Conservation (phyloP, 2,888 invertebrate species). For the Lomographa bimaculata region DNA sequence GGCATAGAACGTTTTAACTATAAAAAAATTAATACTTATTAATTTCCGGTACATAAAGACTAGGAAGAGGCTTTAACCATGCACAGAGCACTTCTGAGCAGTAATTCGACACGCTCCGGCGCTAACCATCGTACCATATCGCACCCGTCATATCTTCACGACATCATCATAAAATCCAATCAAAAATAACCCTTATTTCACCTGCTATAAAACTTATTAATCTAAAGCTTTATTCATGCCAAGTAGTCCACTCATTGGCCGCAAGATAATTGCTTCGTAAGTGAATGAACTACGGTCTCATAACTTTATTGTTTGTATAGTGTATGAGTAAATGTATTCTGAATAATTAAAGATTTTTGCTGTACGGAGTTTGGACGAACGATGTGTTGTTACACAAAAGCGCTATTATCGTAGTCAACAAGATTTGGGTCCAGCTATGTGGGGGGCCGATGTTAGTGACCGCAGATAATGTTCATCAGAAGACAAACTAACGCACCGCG, state of each 20-base stretch:
- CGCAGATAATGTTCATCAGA: no score
- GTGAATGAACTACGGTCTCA: constrained; percentile 68
- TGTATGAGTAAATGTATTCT: constrained; percentile 49
- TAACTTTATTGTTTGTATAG: constrained; percentile 55
- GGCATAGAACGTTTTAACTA: constrained; percentile 20
- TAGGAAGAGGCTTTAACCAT: constrained; percentile 57
- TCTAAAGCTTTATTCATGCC: constrained; percentile 31
- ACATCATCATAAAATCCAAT: constrained; percentile 32
- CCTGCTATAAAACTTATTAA: no score
- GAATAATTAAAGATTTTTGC: constrained; percentile 40
- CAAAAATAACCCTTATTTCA: constrained; percentile 39
- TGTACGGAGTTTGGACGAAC: constrained; percentile 30
- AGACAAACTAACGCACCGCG: background rate
- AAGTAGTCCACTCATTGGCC: constrained; percentile 38
- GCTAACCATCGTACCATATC: constrained; percentile 74
- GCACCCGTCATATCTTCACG: constrained; percentile 57
- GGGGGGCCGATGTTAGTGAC: constrained; percentile 12
- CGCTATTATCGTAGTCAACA: constrained; percentile 24
- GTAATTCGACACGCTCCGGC: constrained; percentile 64
- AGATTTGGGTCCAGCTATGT: constrained; percentile 22
- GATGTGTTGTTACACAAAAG: constrained; percentile 29
- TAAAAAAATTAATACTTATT: constrained; percentile 37
- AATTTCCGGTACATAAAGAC: constrained; percentile 55
- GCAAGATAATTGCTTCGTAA: constrained; percentile 63
- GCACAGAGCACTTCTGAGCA: constrained; percentile 48